Percentiles rank a stretch among this genome's conserved stretches.
These are phyloP conservation scores for Callosobruchus maculatus DNA, from an alignment of 2,888 invertebrate genomes.

Conservation along the genomic window DNA sequence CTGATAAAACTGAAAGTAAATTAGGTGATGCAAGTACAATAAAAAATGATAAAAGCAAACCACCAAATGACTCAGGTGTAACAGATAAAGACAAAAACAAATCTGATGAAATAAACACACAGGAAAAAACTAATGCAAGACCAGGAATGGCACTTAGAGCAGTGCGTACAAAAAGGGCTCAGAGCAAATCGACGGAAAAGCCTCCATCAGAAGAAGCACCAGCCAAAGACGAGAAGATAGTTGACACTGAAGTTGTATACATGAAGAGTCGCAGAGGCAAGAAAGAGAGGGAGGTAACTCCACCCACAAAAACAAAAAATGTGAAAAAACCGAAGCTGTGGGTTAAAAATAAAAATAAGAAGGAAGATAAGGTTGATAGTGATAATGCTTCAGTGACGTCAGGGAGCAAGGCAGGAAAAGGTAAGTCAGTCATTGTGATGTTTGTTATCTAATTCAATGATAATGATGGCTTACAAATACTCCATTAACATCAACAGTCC, in stretches of 20 bases:
- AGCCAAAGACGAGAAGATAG: conserved; percentile 1
- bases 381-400: neutral
- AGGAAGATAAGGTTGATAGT: conserved; percentile 8
- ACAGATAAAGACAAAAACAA: conserved; percentile 1
- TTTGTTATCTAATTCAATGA: neutral
- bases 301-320: conserved; percentile 1
- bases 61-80: conserved; percentile 3
- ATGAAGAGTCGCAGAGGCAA: conserved; percentile 12
- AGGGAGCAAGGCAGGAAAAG: neutral
- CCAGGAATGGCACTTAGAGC: conserved; percentile 17
- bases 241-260: conserved; percentile 15
- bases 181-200: conserved; percentile 2
- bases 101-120: neutral
- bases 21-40: neutral
- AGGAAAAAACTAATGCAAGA: neutral
- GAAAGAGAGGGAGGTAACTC: conserved; percentile 11
- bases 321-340: conserved; percentile 16
- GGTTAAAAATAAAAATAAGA: conserved; percentile 7
- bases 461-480: no score
- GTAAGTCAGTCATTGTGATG: neutral
- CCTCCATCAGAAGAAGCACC: neutral
- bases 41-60: neutral
- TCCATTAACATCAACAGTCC: no score
- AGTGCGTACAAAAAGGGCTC: no score
- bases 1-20: neutral